Evolutionary conservation across 2,888 invertebrate species (phyloP).

Genomic region (Pachymerium ferrugineum): DNA sequence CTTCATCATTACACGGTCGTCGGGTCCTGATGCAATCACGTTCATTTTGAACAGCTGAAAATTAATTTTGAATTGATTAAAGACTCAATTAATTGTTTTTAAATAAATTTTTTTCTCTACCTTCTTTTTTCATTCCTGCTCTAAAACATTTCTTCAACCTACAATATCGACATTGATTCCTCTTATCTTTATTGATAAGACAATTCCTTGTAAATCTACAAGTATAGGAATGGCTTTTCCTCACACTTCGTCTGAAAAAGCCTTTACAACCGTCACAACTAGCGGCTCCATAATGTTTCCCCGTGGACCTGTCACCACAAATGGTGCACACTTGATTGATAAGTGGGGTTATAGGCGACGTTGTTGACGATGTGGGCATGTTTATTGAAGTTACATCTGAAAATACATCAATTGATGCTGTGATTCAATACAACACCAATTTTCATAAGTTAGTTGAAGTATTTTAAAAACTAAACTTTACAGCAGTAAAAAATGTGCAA

Average conservation of each 20-base stretch:
- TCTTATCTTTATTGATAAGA: conserved; percentile 92
- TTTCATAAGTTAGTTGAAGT: too few relatives aligned
- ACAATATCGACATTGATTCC: conserved; percentile 95
- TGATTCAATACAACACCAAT: too few relatives aligned
- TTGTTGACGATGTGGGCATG: neutral
- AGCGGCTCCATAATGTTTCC: conserved; percentile 95
- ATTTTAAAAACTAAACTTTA: too few relatives aligned
- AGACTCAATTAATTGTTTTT: neutral
- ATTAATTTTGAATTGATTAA: neutral
- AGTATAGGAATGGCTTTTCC: conserved; percentile 89
- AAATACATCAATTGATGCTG: neutral
- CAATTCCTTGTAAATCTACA: conserved; percentile 92
- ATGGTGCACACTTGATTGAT: conserved; percentile 64
- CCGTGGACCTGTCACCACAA: conserved; percentile 92
- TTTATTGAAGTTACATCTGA: neutral
- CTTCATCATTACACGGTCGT: conserved; percentile 85
- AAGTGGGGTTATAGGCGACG: neutral
- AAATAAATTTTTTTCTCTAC: conserved; percentile 41
- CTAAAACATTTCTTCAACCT: conserved; percentile 92
- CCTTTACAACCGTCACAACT: conserved; percentile 98
- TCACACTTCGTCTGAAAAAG: conserved; percentile 81
- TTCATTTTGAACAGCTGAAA: conserved; percentile 94
- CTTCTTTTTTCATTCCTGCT: conserved; percentile 83
- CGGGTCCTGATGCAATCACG: conserved; percentile 92
- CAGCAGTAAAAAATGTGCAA: too few relatives aligned